Conservation (phyloP, 2,797 vertebrate species). For the Sebastolobus altivelis region DNA sequence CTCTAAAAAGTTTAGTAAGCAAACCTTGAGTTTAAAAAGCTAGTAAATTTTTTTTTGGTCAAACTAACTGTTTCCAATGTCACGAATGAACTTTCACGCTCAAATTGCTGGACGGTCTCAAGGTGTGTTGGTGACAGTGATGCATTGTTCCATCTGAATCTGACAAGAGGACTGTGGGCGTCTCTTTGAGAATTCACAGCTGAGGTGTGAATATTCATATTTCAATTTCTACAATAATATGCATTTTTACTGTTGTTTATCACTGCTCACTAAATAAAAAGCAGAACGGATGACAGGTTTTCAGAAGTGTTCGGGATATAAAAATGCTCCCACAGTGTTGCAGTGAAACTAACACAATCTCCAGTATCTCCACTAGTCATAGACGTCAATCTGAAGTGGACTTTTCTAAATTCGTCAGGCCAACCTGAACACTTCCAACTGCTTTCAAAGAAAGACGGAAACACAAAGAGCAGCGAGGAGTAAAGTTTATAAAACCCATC, state of each 20-base stretch:
- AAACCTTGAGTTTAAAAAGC: not conserved
- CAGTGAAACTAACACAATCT: too few relatives aligned
- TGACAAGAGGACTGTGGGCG: conserved; percentile 13
- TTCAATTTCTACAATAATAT: not conserved
- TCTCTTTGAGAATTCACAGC: conserved; percentile 18
- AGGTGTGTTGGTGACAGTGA: not conserved
- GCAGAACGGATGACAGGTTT: not conserved
- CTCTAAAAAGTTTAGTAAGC: not conserved
- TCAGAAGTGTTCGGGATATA: not conserved
- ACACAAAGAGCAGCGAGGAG: conserved; percentile 8
- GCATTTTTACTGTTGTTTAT: not conserved
- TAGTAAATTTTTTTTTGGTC: not conserved
- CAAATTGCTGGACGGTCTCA: not conserved
- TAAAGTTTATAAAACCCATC: conserved; percentile 20
- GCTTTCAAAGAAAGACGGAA: conserved; percentile 9
- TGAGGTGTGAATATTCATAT: conserved; percentile 13
- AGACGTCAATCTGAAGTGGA: not conserved
- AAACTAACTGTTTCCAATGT: not conserved
- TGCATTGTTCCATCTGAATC: not conserved
- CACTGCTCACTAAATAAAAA: not conserved
- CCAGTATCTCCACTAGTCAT: not conserved
- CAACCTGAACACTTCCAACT: not conserved
- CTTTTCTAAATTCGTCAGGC: not conserved
- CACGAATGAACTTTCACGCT: not conserved
- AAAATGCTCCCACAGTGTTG: not conserved